Conservation (phyloP, 2,888 invertebrate species). For the Cephus runcator region DNA sequence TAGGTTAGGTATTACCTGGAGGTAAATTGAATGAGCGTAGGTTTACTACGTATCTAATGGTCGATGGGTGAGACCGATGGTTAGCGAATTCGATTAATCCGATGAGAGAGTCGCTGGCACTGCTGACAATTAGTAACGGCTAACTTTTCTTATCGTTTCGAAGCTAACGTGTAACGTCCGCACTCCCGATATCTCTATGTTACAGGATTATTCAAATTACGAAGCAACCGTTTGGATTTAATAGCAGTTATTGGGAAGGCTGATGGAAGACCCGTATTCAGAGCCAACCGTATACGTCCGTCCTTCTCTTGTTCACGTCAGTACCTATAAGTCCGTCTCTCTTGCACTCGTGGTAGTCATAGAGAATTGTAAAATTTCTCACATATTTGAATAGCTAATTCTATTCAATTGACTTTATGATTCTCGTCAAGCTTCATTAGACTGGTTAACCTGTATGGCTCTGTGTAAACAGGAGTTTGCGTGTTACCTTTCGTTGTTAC, state of each 20-base stretch:
- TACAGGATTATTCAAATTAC: neutral
- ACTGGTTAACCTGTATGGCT: neutral
- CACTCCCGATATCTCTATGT: neutral
- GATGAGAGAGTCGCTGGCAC: neutral
- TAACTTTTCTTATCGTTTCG: neutral
- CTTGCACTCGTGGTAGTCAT: neutral
- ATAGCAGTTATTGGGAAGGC: neutral
- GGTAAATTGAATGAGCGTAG: neutral
- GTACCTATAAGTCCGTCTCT: neutral
- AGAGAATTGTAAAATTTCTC: neutral
- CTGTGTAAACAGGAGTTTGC: neutral
- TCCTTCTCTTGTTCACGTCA: neutral
- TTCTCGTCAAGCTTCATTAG: neutral
- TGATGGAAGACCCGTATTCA: neutral
- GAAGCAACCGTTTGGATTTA: neutral
- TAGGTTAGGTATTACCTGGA: neutral
- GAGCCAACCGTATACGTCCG: neutral
- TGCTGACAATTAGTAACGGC: neutral
- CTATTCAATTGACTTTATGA: neutral
- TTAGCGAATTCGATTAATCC: neutral
- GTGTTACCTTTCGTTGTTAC: neutral
- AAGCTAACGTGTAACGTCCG: neutral
- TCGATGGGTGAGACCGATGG: neutral
- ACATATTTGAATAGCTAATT: neutral
- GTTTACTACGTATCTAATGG: neutral